Evolutionary conservation across 2,888 invertebrate genomes (phyloP), one percentile per base, ranked within the genome.

Genomic region (Hetaerina titia): DNA sequence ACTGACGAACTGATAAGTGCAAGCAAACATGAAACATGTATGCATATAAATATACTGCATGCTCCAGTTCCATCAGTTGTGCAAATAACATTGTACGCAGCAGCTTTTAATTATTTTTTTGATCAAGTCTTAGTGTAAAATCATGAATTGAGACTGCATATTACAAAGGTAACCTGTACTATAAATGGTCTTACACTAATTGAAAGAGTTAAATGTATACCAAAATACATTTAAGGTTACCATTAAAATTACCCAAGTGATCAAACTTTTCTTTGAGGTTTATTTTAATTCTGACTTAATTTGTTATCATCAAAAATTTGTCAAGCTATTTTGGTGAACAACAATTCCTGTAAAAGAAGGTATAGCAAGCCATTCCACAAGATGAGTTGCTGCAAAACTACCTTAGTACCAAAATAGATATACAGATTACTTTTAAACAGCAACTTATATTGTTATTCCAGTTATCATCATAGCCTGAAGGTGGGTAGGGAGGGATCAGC

Each of bases 391-490:
- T 31, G 81, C 31, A 81, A n/a, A n/a, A 69, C 69, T 69, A 81
- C 81, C 81, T 81, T n/a, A 81, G 81, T 81, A 81, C 81, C 81
- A 81, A 81, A 81, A 81, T 81, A 81, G 81, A 81, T 81, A 81
- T 81, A 81, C 81, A 81, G 81, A 81, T 81, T 81, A 81, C 81
- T 81, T 81, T 81, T 31, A 31, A 81, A 81, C 81, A 81, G 81
- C 81, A 81, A 81, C 81, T 81, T 81, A 69, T 69, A 81, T 81
- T 81, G 81, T 81, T 81, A 81, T 81, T 81, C 81, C 31, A 81
- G 25, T 11, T 81, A 81, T 31, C 81, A 19, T 81, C 81, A 81
- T 81, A 31, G 5, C 11, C 81, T 81, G 25, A 81, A 9, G 31
- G 45, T 45, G 45, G 45, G 45, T 45, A 0, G 13, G 31, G 13